Evolutionary conservation across 2,888 invertebrate species (phyloP).

Genomic region (Dolichopus griseipennis): DNA sequence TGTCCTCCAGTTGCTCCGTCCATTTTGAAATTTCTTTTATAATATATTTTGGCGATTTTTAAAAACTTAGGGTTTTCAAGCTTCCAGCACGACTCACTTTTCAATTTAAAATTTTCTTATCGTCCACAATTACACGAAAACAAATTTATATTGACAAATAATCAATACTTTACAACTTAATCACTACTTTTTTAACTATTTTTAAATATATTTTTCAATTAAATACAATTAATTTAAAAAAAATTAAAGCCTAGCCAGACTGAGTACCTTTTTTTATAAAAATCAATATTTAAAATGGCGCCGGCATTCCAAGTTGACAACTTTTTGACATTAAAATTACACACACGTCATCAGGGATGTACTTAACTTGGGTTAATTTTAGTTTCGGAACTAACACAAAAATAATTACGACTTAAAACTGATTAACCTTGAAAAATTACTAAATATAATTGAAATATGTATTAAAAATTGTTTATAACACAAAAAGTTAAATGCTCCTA

Average conservation of each 20-base stretch:
- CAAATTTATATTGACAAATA: background rate
- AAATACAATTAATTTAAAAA: background rate
- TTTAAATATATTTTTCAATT: too few species aligned
- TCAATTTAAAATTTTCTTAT: background rate
- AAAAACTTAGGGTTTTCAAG: background rate
- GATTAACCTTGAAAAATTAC: too few species aligned
- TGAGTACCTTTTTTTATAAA: background rate
- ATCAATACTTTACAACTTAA: slow-evolving; percentile 1
- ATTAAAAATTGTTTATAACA: too few species aligned
- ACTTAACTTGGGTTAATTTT: too few species aligned
- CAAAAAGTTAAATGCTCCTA: too few species aligned
- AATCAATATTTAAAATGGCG: background rate
- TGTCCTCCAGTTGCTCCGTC: background rate
- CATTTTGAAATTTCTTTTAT: background rate
- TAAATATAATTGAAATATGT: too few species aligned
- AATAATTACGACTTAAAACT: too few species aligned
- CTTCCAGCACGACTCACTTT: background rate
- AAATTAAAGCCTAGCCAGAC: background rate
- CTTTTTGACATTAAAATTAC: too few species aligned
- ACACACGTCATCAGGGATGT: too few species aligned
- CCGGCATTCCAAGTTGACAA: background rate
- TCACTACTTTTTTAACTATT: background rate
- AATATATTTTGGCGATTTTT: background rate
- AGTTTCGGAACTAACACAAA: too few species aligned
- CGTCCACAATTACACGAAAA: background rate